These are phyloP conservation scores for Cepaea hortensis DNA, from an alignment of 2,888 invertebrate species.

Conservation along the genomic window DNA sequence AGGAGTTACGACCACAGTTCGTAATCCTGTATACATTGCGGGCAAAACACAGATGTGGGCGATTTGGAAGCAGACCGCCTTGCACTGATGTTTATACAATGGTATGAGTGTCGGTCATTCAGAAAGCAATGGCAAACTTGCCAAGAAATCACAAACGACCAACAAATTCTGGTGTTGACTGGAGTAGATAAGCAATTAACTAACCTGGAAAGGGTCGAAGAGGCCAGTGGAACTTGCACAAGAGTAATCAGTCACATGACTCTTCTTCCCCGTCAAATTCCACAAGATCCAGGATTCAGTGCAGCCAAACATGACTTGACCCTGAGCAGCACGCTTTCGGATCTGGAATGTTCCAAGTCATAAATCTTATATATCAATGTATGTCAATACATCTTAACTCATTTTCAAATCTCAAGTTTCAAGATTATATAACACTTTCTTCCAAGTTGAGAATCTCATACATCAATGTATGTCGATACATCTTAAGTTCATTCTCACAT, in stretches of 20 bases:
- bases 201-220: constrained; percentile 89
- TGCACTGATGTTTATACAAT: too few species aligned
- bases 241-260: constrained; percentile 91
- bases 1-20: too few species aligned
- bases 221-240: constrained; percentile 93
- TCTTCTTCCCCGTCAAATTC: constrained; percentile 82
- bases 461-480: background rate
- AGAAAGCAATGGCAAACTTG: too few species aligned
- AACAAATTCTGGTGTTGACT: too few species aligned
- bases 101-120: too few species aligned
- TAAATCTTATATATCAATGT: background rate
- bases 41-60: too few species aligned
- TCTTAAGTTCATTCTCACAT: background rate
- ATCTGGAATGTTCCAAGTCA: constrained; percentile 58
- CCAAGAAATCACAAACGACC: too few species aligned
- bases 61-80: too few species aligned
- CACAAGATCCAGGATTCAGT: constrained; percentile 95
- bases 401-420: background rate
- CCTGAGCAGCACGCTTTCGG: constrained; percentile 79
- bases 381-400: background rate
- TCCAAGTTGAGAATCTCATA: background rate
- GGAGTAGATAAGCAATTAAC: background rate
- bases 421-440: background rate
- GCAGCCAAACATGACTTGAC: constrained; percentile 83
- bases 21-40: too few species aligned